Evolutionary conservation across 1,140 invertebrate genomes (phyloP), one percentile per base, ranked within the genome.

Genomic region (Calliopsis andreniformis): DNA sequence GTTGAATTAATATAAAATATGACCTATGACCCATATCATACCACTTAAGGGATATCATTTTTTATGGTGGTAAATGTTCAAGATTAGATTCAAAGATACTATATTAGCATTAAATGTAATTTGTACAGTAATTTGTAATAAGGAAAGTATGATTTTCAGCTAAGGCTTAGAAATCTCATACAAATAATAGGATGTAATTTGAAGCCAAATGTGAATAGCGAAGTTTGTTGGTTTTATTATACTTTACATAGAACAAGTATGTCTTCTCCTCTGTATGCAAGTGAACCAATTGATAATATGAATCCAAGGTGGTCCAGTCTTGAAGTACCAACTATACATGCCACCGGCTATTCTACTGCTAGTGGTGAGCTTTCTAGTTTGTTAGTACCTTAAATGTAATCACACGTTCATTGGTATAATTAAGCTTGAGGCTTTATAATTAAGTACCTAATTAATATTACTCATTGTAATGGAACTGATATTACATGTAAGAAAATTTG

Each of bases 181-280:
- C 95, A 96, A 92, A 94, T 97, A 87, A 92, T 94, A 79, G 94
- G 94, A 76, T 91, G 94, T 80, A 95, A 95, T 86, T 91, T 95
- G 58, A 88, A 90, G 68, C 63, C 81, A 59, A 84, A 89, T 86
- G 84, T 86, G 32, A 85, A 87, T 64, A 53, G 88, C 87, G 84
- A 93, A 86, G 82, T 66, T 71, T 90, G 92, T 83, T 94, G 93
- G 89, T 94, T 95, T 85, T 97, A 97, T 87, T 95, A 96, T 77
- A 97, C 96, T 0, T 90, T 98, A 28, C 96, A 98, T 88, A 92
- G 94, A 79, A 95, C 95, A 3, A 94, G 93, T 64, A 96, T 96
- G 95, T 95, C 95, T 45, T 95, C 96, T 64, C 96, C 97, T 18
- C 96, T 98, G 82, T 98, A 97, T 87, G 97, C 95, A 3, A 98